Evolutionary conservation across 37 sponge, comb jelly and placozoan genomes (phyloP), one percentile per base, ranked within the genome.

Genomic region (Ianthella basta): DNA sequence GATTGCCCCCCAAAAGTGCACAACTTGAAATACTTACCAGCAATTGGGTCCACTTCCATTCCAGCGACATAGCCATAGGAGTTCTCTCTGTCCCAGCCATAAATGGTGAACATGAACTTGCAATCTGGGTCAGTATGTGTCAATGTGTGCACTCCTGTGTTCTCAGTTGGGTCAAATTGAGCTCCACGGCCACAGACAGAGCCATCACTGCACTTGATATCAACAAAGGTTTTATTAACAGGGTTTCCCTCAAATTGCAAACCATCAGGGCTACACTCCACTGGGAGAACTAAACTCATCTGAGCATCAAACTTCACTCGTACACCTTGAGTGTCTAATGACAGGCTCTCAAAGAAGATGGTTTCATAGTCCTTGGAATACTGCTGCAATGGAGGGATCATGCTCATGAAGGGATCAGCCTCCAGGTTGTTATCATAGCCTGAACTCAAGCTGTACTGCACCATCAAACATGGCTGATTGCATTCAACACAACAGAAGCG

Each of bases 391-490:
- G 73, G 73, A 72, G 73, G 73, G 39, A 72, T 37, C 37, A 72
- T 37, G 39, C 30, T 40, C 30, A 32, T 32, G 19, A 72, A 72
- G 18, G 63, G 59, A 61, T 78, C 86, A 10, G 77, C 60, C 10
- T 37, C 21, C 30, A 68, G 33, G 41, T 84, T 66, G 19, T 72
- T 61, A 80, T 96, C 93, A 27, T 87, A 61, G 57, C 72, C 64
- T 35, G 41, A 82, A 16, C 75, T 72, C 0, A 86, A 37, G n/a
- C 83, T 56, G 59, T 83, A 83, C 75, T 85, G 85, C 14, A 84
- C 84, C 21, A 89, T 21, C 33, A 89, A 63, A 81, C 84, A 55
- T 19, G 89, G 90, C 20, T 73, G 14, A 34, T 80, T 82, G 0
- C 82, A 60, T 33, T 38, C 55, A 50, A 86, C 29, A 56, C 40